Conservation (phyloP, 2,113 vertebrate species). For the Tricholaema leucomelas region DNA sequence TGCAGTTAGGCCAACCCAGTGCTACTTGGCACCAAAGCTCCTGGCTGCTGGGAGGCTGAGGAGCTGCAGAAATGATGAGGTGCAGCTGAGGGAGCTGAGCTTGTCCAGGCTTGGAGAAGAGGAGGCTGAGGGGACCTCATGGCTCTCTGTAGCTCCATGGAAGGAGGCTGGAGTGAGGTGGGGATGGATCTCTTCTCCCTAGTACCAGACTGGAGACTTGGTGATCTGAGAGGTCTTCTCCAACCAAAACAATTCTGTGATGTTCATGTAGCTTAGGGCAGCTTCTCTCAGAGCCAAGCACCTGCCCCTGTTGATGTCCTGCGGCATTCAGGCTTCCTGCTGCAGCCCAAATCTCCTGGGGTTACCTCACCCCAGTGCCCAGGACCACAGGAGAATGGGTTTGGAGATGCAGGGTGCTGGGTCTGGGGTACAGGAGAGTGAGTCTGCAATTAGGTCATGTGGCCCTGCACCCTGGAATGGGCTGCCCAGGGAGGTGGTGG, state of each 20-base stretch:
- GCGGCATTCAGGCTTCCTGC: not conserved
- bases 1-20: not conserved
- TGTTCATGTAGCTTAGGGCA: no score
- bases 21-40: not conserved
- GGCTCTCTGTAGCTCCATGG: no score
- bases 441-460: not conserved
- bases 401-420: not conserved
- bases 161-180: no score
- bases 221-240: no score
- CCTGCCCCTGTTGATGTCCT: not conserved
- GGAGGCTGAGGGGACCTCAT: no score
- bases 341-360: not conserved
- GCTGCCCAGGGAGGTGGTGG: no score
- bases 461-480: not conserved
- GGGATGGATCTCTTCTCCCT: no score
- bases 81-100: not conserved
- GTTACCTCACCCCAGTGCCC: fast-evolving
- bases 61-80: not conserved
- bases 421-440: not conserved
- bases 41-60: fast-evolving
- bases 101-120: no score
- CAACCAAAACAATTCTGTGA: no score
- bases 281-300: not conserved
- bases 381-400: not conserved
- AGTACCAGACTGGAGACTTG: no score